These are phyloP conservation scores for Pyxicephalus adspersus DNA, from an alignment of 2,113 vertebrate species.

Conservation along the genomic window DNA sequence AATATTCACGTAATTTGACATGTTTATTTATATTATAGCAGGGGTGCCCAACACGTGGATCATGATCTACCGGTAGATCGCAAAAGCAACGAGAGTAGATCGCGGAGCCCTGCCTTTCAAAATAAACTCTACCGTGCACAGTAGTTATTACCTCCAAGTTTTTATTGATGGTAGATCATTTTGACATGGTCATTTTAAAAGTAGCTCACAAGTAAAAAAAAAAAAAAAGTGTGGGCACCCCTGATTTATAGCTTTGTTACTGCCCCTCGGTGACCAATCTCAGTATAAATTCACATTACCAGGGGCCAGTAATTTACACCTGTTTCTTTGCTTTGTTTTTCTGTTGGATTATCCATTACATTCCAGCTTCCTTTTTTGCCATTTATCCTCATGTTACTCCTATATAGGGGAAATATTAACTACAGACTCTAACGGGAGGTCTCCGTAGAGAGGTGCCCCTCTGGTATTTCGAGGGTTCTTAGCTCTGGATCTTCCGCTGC, in stretches of 20 bases:
- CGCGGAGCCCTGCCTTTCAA: no score
- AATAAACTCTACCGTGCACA: no score
- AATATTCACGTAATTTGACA: no score
- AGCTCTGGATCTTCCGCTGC: constrained; percentile 15
- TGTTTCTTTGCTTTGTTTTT: not conserved
- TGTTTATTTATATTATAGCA: no score
- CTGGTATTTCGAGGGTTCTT: not conserved
- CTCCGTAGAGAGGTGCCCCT: not conserved
- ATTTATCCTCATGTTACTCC: not conserved
- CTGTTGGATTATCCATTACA: constrained; percentile 10
- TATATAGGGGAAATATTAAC: not conserved
- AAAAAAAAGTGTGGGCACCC: no score
- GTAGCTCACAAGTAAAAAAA: no score
- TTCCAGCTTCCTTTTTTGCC: constrained; percentile 15
- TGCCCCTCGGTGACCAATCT: not conserved
- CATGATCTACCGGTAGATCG: no score
- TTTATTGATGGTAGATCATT: no score
- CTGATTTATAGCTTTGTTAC: not conserved
- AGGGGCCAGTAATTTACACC: not conserved
- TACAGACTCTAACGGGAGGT: not conserved
- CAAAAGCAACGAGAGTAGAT: no score
- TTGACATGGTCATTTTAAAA: no score
- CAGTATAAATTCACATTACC: not conserved
- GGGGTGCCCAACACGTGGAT: no score
- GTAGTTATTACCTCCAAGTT: no score